Evolutionary conservation across 2,888 invertebrate species (phyloP).

Genomic region (Caenorhabditis afra): DNA sequence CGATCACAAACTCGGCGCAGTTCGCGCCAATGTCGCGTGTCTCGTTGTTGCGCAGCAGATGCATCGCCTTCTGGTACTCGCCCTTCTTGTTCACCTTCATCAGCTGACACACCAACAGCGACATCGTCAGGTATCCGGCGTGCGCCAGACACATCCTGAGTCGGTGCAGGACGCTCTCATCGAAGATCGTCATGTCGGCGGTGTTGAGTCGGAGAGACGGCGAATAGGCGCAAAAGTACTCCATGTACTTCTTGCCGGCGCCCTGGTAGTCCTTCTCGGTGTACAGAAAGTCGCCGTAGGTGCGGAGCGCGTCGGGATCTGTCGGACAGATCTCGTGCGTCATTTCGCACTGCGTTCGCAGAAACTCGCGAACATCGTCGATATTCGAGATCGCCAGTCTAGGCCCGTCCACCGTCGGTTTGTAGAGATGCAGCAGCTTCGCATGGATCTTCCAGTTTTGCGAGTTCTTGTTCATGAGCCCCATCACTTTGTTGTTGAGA

Average conservation of each 20-base stretch:
- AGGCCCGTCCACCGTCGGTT: conserved; percentile 32
- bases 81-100: conserved; percentile 3
- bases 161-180: conserved; percentile 23
- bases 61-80: conserved; percentile 38
- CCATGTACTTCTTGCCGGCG: conserved; percentile 51
- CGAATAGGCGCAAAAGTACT: conserved; percentile 37
- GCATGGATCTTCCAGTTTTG: conserved; percentile 33
- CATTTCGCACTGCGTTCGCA: conserved; percentile 29
- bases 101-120: conserved; percentile 46
- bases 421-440: conserved; percentile 17
- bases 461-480: conserved; percentile 15
- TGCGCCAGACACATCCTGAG: conserved; percentile 41
- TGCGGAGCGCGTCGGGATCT: conserved; percentile 30
- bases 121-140: conserved; percentile 48
- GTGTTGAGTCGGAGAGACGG: conserved; percentile 5
- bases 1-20: conserved; percentile 39
- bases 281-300: conserved; percentile 50
- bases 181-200: background rate
- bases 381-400: conserved; percentile 25
- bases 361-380: conserved; percentile 41
- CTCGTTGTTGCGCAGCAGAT: conserved; percentile 34
- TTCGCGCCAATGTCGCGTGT: conserved; percentile 56
- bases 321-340: conserved; percentile 28
- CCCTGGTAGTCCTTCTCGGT: conserved; percentile 44
- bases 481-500: conserved; percentile 39